Conservation (phyloP, 2,797 vertebrate species). For the Phalloptychus januarius region DNA sequence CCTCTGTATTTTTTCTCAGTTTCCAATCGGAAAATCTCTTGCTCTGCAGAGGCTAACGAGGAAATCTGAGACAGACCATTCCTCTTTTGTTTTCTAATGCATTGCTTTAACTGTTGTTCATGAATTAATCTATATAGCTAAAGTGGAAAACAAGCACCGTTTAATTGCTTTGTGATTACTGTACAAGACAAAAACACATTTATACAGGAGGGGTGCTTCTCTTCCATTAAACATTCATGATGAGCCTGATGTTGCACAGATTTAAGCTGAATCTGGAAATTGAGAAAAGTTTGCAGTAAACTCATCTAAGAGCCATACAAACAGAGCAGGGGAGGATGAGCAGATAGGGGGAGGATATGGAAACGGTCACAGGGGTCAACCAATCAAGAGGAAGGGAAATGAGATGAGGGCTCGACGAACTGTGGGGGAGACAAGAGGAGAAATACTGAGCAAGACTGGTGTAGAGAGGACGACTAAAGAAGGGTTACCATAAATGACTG, state of each 20-base stretch:
- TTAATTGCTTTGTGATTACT: conserved; percentile 47
- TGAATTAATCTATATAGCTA: conserved; percentile 54
- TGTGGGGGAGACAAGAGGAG: conserved; percentile 8
- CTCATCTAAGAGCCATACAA: conserved; percentile 76
- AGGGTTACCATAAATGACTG: conserved; percentile 77
- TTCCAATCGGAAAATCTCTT: conserved; percentile 46
- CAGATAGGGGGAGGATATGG: conserved; percentile 14
- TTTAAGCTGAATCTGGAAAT: conserved; percentile 47
- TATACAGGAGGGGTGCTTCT: conserved; percentile 34
- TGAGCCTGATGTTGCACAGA: conserved; percentile 37
- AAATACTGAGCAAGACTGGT: conserved; percentile 69
- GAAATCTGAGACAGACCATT: conserved; percentile 23
- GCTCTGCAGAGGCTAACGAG: conserved; percentile 31
- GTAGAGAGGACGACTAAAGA: conserved; percentile 61
- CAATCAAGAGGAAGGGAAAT: conserved; percentile 73
- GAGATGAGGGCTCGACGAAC: conserved; percentile 58
- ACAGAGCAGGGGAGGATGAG: conserved; percentile 44
- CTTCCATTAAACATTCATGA: conserved; percentile 48
- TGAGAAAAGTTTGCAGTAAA: conserved; percentile 76
- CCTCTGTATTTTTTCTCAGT: conserved; percentile 58
- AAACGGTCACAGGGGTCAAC: conserved; percentile 76
- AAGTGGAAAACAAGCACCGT: conserved; percentile 35
- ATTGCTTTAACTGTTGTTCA: conserved; percentile 49
- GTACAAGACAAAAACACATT: conserved; percentile 43
- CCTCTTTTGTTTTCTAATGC: conserved; percentile 26